A percentile compares a stretch with the other conserved stretches of the same genome.
Evolutionary conservation across 2,797 vertebrate species (phyloP).

Genomic region (Buphagus erythrorhynchus): DNA sequence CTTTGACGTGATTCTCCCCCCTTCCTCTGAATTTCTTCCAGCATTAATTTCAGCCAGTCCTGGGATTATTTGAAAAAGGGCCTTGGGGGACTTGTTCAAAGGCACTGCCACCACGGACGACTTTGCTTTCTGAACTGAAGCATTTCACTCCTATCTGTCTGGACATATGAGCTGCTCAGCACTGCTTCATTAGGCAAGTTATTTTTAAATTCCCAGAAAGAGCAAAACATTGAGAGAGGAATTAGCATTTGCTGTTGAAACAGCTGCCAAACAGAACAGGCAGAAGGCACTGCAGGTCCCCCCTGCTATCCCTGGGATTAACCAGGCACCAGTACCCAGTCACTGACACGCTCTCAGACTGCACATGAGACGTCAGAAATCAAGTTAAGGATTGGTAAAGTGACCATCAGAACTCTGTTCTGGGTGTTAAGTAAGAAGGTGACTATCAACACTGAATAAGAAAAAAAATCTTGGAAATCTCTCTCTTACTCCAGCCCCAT

Average conservation of each 20-base stretch:
- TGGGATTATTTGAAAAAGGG: slow-evolving; percentile 31
- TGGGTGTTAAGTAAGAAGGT: neutral
- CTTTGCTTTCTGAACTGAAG: slow-evolving; percentile 46
- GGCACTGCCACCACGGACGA: neutral
- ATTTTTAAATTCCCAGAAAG: slow-evolving; percentile 71
- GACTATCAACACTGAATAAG: neutral
- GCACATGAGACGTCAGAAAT: neutral
- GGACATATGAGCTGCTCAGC: slow-evolving; percentile 43
- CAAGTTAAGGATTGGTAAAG: neutral
- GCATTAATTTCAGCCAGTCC: slow-evolving; percentile 41
- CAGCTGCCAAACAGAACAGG: neutral
- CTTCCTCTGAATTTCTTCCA: slow-evolving; percentile 32
- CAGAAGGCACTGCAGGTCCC: neutral
- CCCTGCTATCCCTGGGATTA: slow-evolving; percentile 6
- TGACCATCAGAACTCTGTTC: neutral
- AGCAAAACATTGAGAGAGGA: slow-evolving; percentile 42
- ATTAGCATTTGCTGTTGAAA: slow-evolving; percentile 46
- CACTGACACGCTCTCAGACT: neutral
- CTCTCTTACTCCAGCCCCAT: neutral
- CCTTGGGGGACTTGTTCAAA: slow-evolving; percentile 49
- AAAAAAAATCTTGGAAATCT: neutral
- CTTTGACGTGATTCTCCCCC: neutral
- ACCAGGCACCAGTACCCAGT: neutral
- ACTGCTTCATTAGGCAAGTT: slow-evolving; percentile 53
- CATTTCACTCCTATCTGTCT: slow-evolving; percentile 60